Evolutionary conservation across 2,888 invertebrate species (phyloP).

Genomic region (Rugalucina vietnamica): DNA sequence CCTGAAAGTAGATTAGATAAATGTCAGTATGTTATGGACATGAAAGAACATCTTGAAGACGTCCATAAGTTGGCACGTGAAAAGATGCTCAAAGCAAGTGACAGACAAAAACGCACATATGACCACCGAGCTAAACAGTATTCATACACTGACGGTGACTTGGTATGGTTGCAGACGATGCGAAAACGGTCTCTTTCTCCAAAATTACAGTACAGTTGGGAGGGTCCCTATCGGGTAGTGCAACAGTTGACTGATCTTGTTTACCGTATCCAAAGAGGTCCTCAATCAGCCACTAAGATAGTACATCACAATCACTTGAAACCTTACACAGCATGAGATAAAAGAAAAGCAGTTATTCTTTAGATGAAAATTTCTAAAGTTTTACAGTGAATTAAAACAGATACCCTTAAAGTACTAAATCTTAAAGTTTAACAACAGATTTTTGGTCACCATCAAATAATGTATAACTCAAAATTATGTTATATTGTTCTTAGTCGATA

Average conservation of each 20-base stretch:
- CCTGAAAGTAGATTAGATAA: neutral
- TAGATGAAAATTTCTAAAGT: too few species aligned
- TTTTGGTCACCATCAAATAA: too few species aligned
- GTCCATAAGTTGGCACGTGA: neutral
- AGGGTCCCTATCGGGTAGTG: neutral
- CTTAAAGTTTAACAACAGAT: too few species aligned
- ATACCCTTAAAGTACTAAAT: too few species aligned
- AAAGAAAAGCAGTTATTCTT: neutral
- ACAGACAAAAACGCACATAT: constrained; percentile 1
- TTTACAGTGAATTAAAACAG: too few species aligned
- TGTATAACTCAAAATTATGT: too few species aligned
- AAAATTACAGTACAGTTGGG: constrained; percentile 4
- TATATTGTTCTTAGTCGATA: too few species aligned
- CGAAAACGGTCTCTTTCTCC: neutral
- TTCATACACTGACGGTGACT: neutral
- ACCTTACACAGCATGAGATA: neutral
- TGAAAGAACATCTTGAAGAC: too few species aligned
- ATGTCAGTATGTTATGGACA: neutral
- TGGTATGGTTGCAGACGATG: neutral
- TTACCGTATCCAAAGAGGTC: neutral
- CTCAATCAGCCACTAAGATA: neutral
- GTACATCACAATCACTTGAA: neutral
- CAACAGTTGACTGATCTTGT: neutral
- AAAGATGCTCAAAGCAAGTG: constrained; percentile 9
- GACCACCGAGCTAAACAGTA: neutral